These are phyloP conservation scores for Papilio helenus DNA, from an alignment of 1,140 invertebrate genomes.

Conservation along the genomic window DNA sequence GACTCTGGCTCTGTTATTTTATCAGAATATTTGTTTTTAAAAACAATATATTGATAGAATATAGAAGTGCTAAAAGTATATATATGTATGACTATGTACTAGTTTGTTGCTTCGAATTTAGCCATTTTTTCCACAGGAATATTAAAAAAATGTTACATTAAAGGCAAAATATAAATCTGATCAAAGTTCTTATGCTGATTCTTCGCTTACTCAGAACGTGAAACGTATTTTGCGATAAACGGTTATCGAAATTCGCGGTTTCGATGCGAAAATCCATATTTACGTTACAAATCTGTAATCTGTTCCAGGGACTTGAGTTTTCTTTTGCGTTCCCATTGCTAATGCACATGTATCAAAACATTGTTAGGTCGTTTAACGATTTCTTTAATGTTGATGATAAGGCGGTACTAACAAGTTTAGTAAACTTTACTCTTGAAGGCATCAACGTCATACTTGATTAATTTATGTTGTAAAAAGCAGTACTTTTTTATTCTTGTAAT, in stretches of 20 bases:
- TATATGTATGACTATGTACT: no score
- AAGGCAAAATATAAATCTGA: not conserved
- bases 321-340: no score
- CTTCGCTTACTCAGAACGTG: not conserved
- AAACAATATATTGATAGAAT: not conserved
- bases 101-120: not conserved
- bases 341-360: no score
- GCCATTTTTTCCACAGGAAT: not conserved
- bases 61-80: no score
- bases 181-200: constrained; percentile 5
- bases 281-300: constrained; percentile 12
- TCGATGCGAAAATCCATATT: not conserved
- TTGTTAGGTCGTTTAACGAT: no score
- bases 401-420: no score
- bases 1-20: not conserved
- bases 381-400: no score
- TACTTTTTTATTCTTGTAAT: constrained; percentile 4
- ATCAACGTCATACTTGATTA: not conserved
- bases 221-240: not conserved
- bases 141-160: not conserved
- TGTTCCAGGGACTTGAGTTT: not conserved
- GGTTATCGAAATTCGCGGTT: not conserved
- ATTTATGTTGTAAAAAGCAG: not conserved
- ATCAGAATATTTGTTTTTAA: not conserved
- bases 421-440: no score